phyloP scores from a whole-genome alignment of 2,888 invertebrate species.

The Lasiommata megera region DNA sequence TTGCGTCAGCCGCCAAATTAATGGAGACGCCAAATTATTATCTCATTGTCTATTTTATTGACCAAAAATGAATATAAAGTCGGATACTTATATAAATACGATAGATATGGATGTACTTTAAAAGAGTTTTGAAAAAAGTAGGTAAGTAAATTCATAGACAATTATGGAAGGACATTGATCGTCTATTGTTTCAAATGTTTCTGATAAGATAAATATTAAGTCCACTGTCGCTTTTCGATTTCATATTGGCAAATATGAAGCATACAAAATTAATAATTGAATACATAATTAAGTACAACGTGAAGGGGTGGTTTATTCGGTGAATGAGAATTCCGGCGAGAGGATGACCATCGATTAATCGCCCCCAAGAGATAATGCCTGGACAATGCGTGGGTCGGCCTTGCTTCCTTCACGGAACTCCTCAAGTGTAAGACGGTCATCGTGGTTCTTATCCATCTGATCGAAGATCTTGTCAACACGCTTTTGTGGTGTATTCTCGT shows the following conservation, averaged over 20 bases:
- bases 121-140: too few species aligned
- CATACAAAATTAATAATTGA: neutral
- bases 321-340: conserved; percentile 77
- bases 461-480: conserved; percentile 99
- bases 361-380: conserved; percentile 93
- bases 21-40: too few species aligned
- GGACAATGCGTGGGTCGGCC: conserved; percentile 98
- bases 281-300: neutral
- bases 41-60: too few species aligned
- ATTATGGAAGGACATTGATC: too few species aligned
- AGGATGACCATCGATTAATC: conserved; percentile 83
- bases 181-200: too few species aligned
- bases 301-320: conserved; percentile 27
- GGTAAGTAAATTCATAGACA: too few species aligned
- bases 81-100: too few species aligned
- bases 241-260: conserved; percentile 57
- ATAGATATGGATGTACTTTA: too few species aligned
- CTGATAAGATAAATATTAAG: too few species aligned
- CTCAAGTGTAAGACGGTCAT: conserved; percentile 96
- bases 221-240: conserved; percentile 45
- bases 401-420: conserved; percentile 99
- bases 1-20: conserved; percentile 2
- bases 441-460: conserved; percentile 99
- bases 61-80: neutral
- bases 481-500: conserved; percentile 96